Conservation (phyloP, 1,140 invertebrate species). For the Drosophila littoralis region DNA sequence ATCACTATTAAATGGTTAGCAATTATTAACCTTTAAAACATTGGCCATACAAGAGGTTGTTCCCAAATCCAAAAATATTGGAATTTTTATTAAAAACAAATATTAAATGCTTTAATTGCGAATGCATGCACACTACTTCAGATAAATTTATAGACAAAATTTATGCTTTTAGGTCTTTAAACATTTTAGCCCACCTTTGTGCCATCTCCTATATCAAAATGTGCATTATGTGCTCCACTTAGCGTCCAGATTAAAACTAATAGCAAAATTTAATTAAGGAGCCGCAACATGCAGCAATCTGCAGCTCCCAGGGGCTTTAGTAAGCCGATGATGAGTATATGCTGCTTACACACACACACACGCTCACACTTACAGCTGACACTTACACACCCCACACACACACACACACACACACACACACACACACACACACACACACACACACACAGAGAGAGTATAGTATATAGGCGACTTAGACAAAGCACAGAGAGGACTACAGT, state of each 20-base stretch:
- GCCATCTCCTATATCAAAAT: background rate
- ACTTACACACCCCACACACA: conserved; percentile 1
- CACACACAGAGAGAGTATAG: background rate
- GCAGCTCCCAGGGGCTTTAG: conserved; percentile 53
- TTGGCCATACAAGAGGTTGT: no score
- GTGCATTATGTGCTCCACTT: conserved; percentile 38
- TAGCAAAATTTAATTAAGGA: conserved; percentile 74
- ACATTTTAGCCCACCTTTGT: background rate
- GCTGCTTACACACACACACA: conserved; percentile 11
- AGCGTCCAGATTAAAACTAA: conserved; percentile 68
- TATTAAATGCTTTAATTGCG: no score
- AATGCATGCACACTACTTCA: no score
- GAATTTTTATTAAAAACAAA: no score
- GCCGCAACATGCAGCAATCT: conserved; percentile 41
- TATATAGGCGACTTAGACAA: conserved; percentile 51
- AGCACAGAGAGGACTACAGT: conserved; percentile 31
- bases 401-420: conserved; percentile 6
- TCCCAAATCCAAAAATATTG: no score
- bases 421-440: conserved; percentile 4
- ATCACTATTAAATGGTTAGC: no score
- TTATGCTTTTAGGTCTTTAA: background rate
- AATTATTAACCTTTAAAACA: no score
- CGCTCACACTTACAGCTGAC: background rate
- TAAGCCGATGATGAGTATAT: conserved; percentile 67
- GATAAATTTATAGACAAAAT: no score